phyloP scores from a whole-genome alignment of 2,797 vertebrate species.

The Platalea minor region DNA sequence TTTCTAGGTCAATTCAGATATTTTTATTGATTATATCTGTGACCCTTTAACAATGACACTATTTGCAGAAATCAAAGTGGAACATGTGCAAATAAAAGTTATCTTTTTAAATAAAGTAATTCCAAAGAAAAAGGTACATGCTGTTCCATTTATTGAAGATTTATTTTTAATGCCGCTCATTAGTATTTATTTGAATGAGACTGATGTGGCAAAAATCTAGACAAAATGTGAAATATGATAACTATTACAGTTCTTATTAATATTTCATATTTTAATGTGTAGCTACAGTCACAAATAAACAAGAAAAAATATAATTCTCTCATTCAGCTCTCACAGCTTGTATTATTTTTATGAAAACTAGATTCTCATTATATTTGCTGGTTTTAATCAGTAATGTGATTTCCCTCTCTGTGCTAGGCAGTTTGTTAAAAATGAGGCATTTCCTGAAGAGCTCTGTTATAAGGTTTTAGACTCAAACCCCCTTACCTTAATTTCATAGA shows the following conservation, averaged over 20 bases:
- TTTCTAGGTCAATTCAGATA: background rate
- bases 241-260: background rate
- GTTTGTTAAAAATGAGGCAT: background rate
- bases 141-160: background rate
- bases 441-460: background rate
- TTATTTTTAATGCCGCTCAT: background rate
- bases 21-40: background rate
- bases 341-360: slow-evolving; percentile 10
- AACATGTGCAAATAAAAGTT: background rate
- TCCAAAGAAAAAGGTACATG: background rate
- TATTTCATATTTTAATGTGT: slow-evolving; percentile 12
- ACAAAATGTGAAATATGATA: background rate
- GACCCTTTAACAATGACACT: background rate
- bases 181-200: slow-evolving; percentile 27
- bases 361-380: background rate
- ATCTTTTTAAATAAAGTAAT: background rate
- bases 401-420: background rate
- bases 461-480: background rate
- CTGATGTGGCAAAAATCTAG: background rate
- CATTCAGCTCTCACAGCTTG: background rate
- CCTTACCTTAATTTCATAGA: background rate
- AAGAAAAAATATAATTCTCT: background rate
- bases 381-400: slow-evolving; percentile 14
- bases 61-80: background rate
- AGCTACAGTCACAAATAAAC: slow-evolving; percentile 8